Conservation (phyloP, 2,113 vertebrate genomes). For the Cyprinodon tularosa region DNA sequence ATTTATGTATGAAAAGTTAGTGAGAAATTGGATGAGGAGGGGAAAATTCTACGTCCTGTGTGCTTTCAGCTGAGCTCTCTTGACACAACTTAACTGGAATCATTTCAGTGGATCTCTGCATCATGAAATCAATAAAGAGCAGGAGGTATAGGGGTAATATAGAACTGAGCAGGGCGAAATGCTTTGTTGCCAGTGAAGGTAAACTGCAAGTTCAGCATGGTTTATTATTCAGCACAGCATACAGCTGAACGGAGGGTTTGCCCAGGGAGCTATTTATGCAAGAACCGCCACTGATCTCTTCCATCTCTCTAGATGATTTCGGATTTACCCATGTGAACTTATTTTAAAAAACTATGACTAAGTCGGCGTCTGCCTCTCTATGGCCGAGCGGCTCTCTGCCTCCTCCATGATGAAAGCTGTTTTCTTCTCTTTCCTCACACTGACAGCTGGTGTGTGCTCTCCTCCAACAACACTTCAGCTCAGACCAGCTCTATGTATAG, state of each 20-base stretch:
- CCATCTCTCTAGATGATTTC: conserved; percentile 44
- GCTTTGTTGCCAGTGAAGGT: too few species aligned
- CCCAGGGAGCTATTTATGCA: too few species aligned
- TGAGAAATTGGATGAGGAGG: too few species aligned
- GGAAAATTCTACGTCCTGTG: too few species aligned
- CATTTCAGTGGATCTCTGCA: neutral
- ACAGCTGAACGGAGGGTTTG: too few species aligned
- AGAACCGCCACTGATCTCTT: conserved; percentile 13
- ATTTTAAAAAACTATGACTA: conserved; percentile 58
- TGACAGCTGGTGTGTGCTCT: conserved; percentile 74
- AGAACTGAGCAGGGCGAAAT: neutral
- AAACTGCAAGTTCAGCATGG: too few species aligned
- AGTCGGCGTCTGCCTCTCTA: conserved; percentile 56
- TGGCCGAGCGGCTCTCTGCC: conserved; percentile 48
- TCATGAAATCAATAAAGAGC: neutral
- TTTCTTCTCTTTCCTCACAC: conserved; percentile 66
- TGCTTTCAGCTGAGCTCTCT: neutral
- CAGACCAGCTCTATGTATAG: conserved; percentile 72
- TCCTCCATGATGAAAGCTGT: conserved; percentile 68
- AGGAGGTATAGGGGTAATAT: neutral
- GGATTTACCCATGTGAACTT: conserved; percentile 55
- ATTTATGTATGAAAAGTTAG: neutral
- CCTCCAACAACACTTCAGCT: conserved; percentile 71
- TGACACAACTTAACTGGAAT: neutral
- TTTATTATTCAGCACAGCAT: too few species aligned